Conservation (phyloP, 2,888 invertebrate genomes). For the Polymixis lichenea region DNA sequence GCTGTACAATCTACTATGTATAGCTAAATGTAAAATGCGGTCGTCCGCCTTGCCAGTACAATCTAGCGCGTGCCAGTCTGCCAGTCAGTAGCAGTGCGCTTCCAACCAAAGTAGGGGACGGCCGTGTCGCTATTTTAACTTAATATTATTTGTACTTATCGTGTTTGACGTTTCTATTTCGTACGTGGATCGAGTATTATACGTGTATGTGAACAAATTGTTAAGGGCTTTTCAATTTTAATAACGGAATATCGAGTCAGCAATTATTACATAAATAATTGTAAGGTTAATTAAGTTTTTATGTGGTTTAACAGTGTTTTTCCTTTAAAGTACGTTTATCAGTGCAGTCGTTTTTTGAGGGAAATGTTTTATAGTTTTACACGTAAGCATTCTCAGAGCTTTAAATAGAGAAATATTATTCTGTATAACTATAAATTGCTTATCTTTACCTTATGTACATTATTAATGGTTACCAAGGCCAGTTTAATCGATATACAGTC, state of each 20-base stretch:
- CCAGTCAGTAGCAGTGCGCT: constrained; percentile 32
- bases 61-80: constrained; percentile 28
- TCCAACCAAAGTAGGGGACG: not conserved
- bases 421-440: constrained; percentile 14
- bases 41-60: not conserved
- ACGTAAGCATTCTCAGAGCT: constrained; percentile 14
- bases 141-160: not conserved
- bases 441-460: constrained; percentile 1
- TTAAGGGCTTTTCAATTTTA: not conserved
- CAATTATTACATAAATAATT: constrained; percentile 2
- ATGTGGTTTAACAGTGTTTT: constrained; percentile 25
- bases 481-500: constrained; percentile 16
- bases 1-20: not conserved
- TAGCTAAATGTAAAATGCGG: constrained; percentile 8
- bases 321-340: not conserved
- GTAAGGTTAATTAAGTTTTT: constrained; percentile 2
- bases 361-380: constrained; percentile 22
- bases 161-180: constrained; percentile 20
- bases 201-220: constrained; percentile 13
- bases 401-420: constrained; percentile 4
- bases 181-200: constrained; percentile 4
- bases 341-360: not conserved
- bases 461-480: constrained; percentile 29
- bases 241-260: not conserved
- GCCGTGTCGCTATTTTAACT: constrained; percentile 26